These are phyloP conservation scores for Benthosema pterotum DNA, from an alignment of 2,797 vertebrate species.

Conservation along the genomic window DNA sequence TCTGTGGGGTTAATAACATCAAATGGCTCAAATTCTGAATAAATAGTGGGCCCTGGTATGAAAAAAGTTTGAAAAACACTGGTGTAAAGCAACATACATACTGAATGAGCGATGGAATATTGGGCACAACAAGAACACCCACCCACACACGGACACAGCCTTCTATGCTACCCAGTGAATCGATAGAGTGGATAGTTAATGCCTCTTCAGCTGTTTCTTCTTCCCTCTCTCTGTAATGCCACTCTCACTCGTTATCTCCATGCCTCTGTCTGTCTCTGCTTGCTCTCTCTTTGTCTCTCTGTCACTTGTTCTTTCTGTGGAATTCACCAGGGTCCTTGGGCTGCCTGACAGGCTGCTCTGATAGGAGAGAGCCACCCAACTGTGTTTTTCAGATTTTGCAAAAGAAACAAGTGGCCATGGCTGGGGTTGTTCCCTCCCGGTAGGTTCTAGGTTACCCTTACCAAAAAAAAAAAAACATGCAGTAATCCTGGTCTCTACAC, in stretches of 20 bases:
- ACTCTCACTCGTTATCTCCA: conserved; percentile 24
- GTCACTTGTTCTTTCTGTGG: conserved; percentile 22
- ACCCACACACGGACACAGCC: conserved; percentile 3
- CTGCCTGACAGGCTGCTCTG: conserved; percentile 20
- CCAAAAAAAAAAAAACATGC: too few relatives aligned
- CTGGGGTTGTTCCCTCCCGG: too few relatives aligned
- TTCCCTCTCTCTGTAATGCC: conserved; percentile 11
- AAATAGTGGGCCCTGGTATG: too few relatives aligned
- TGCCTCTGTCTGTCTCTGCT: conserved; percentile 25
- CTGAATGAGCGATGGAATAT: too few relatives aligned
- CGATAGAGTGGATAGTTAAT: conserved; percentile 19
- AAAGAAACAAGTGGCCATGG: too few relatives aligned
- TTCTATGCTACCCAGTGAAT: neutral
- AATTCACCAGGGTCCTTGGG: conserved; percentile 31
- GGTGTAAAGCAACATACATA: too few relatives aligned
- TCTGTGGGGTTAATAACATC: too few relatives aligned
- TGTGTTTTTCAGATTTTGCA: neutral
- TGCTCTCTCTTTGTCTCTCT: conserved; percentile 26
- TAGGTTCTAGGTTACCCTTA: too few relatives aligned
- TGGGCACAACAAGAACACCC: conserved; percentile 7
- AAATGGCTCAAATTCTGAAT: too few relatives aligned
- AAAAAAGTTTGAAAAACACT: too few relatives aligned
- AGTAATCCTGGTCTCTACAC: too few relatives aligned
- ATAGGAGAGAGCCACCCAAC: too few relatives aligned
- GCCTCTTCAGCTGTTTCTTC: conserved; percentile 21